Evolutionary conservation across 2,888 invertebrate species (phyloP).

Genomic region (Melikaiella ostensackeni): DNA sequence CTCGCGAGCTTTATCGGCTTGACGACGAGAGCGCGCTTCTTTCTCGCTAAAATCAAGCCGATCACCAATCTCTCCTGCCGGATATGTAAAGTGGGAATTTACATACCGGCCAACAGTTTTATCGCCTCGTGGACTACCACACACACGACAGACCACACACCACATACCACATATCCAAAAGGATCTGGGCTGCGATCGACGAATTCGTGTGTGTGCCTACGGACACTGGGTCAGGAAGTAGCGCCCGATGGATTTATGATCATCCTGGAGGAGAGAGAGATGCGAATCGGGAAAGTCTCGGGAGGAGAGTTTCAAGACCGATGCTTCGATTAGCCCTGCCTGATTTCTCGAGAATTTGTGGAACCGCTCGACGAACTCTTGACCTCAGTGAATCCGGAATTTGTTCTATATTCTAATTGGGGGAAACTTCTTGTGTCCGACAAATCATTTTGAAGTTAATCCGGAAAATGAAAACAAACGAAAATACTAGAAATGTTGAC

Average conservation of each 20-base stretch:
- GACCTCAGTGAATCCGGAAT: neutral
- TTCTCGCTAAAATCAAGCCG: conserved; percentile 48
- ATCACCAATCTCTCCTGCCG: conserved; percentile 52
- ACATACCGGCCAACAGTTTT: conserved; percentile 53
- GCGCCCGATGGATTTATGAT: conserved; percentile 69
- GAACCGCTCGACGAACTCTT: conserved; percentile 3
- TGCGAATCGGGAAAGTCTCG: conserved; percentile 61
- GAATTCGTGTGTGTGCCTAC: conserved; percentile 44
- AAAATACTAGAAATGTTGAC: too few species aligned
- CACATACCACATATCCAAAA: conserved; percentile 44
- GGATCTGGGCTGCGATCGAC: conserved; percentile 52
- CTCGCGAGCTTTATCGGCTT: conserved; percentile 56
- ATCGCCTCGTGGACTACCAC: conserved; percentile 41
- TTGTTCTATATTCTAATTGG: neutral
- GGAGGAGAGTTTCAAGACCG: conserved; percentile 1
- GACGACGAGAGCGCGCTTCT: conserved; percentile 47
- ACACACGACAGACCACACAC: too few species aligned
- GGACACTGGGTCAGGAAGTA: conserved; percentile 61
- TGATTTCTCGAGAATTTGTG: conserved; percentile 28
- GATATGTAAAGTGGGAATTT: conserved; percentile 55
- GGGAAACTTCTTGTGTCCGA: too few species aligned
- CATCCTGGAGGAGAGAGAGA: conserved; percentile 60
- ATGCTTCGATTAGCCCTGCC: conserved; percentile 26
- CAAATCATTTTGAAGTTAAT: too few species aligned
- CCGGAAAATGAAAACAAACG: too few species aligned